Evolutionary conservation across 2,888 invertebrate genomes (phyloP), one percentile per base, ranked within the genome.

Genomic region (Nemotelus pantherinus): DNA sequence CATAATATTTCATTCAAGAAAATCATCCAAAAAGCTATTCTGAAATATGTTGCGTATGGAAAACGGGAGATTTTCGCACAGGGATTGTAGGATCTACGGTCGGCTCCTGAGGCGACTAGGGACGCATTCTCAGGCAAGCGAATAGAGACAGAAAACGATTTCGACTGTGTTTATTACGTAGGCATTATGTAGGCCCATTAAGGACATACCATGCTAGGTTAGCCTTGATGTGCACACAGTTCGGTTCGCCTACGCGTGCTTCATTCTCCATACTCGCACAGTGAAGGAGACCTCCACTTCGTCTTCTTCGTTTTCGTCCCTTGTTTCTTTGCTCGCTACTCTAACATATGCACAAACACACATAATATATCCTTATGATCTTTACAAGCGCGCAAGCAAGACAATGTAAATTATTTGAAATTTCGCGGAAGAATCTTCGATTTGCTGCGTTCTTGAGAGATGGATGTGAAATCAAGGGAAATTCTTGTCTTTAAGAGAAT

Each of bases 1-100:
- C 70, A 70, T 70, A 55, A 70, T 53, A 55, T 70, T 70, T 70
- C 70, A 70, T 70, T 70, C 70, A 70, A 10, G 53, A 70, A 70
- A 70, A 70, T 70, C 70, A 70, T 53, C 70, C 55, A 10, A 70
- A 43, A 70, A 55, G 53, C 45, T 43, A 43, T 70, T 10, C 53
- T 43, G 41, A 55, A 70, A 70, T 53, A 68, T 68, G 68, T 68
- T 68, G 68, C 41, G 68, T 39, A 50, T 48, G 25, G 48, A 68
- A 68, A 68, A 68, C 39, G 39, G 39, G n/a, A 10, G 50, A 68
- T 50, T 5, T 53, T 5, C 10, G 39, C 25, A 25, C 25, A 25
- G 25, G 25, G 25, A 39, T 63, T 63, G 43, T 25, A 63, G 41
- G 63, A 43, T 63, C 4, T 5, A 57, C 10, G 25, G 10, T 57